Evolutionary conservation across 2,797 vertebrate genomes (phyloP).

Genomic region (Peromyscus eremicus): DNA sequence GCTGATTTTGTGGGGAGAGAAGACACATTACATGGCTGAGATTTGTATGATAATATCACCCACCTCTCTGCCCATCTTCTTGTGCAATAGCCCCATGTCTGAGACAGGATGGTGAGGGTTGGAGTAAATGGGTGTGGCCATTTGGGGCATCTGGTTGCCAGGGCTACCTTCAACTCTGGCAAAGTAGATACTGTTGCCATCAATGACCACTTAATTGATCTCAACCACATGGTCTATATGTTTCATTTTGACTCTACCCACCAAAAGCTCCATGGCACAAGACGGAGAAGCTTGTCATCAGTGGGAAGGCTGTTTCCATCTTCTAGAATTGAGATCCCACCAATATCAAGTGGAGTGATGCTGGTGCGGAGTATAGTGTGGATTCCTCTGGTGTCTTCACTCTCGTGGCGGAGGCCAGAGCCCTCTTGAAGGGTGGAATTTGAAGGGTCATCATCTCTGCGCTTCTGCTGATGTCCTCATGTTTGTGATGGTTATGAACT

Average conservation of each 20-base stretch:
- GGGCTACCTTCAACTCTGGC: not conserved
- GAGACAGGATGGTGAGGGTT: not conserved
- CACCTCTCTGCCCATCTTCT: not conserved
- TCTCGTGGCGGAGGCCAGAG: no score
- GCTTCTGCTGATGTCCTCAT: not conserved
- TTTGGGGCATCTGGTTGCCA: not conserved
- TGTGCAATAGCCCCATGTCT: not conserved
- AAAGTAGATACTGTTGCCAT: not conserved
- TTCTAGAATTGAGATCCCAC: not conserved
- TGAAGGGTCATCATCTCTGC: not conserved
- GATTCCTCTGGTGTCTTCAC: not conserved
- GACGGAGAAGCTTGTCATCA: not conserved
- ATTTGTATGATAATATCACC: not conserved
- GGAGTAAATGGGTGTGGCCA: not conserved
- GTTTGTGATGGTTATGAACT: not conserved
- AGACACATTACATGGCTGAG: not conserved
- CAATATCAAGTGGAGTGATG: not conserved
- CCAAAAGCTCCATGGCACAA: not conserved
- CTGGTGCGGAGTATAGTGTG: not conserved
- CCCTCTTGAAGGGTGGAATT: not conserved
- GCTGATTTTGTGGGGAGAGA: not conserved
- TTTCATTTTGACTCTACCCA: not conserved
- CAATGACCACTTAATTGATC: not conserved
- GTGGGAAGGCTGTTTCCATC: not conserved
- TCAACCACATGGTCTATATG: not conserved